phyloP scores from a whole-genome alignment of 2,113 vertebrate genomes.

The Ardeotis arabs region DNA sequence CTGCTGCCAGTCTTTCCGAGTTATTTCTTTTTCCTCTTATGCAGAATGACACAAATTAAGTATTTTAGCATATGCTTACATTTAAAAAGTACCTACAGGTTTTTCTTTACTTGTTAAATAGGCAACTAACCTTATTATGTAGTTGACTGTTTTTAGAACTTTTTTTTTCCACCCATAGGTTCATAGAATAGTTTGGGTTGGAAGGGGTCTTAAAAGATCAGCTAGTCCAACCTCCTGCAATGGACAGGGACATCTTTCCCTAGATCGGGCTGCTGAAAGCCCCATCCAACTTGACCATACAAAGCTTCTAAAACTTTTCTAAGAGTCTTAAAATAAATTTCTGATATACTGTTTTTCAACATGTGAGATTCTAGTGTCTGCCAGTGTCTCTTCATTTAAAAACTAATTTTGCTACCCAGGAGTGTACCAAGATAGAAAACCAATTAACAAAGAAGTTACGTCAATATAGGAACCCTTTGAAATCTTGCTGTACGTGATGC shows the following conservation, averaged over 20 bases:
- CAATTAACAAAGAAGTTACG: not conserved
- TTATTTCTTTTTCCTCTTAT: not conserved
- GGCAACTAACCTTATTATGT: not conserved
- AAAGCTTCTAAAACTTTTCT: not conserved
- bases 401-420: not conserved
- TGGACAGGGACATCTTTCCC: not conserved
- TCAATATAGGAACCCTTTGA: not conserved
- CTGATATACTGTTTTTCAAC: not conserved
- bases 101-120: not conserved
- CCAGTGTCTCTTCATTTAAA: not conserved
- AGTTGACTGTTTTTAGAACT: not conserved
- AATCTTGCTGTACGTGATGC: not conserved
- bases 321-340: not conserved
- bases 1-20: not conserved
- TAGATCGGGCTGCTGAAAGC: not conserved
- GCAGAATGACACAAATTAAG: not conserved
- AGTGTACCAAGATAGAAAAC: not conserved
- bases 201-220: not conserved
- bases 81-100: not conserved
- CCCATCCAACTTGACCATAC: not conserved
- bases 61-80: not conserved
- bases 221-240: not conserved
- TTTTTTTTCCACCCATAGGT: not conserved
- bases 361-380: not conserved
- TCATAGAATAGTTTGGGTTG: not conserved